These are phyloP conservation scores for Tinea trinotella DNA, from an alignment of 2,888 invertebrate species.

Conservation along the genomic window DNA sequence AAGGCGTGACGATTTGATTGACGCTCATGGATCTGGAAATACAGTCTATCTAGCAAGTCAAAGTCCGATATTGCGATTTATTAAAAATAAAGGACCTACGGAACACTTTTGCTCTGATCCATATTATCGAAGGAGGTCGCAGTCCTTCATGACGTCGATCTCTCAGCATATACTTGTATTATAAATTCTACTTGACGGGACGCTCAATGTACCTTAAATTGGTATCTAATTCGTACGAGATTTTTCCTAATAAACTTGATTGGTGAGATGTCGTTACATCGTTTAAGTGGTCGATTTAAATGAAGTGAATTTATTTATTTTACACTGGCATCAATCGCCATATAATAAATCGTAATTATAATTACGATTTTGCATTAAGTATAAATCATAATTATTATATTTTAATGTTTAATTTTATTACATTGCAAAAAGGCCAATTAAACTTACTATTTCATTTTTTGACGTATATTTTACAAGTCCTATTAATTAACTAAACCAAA, in stretches of 20 bases:
- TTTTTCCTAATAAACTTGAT: constrained; percentile 35
- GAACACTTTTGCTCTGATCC: constrained; percentile 34
- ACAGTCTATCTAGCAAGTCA: too few relatives aligned
- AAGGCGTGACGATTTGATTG: too few relatives aligned
- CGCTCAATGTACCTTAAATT: constrained; percentile 27
- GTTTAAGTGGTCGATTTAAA: constrained; percentile 16
- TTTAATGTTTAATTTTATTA: too few relatives aligned
- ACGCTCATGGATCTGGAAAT: too few relatives aligned
- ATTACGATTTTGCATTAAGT: too few relatives aligned
- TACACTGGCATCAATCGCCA: background rate
- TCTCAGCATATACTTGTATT: constrained; percentile 37
- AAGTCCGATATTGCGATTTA: too few relatives aligned
- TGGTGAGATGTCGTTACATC: constrained; percentile 5
- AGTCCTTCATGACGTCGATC: constrained; percentile 8
- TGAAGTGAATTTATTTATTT: background rate
- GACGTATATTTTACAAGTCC: too few relatives aligned
- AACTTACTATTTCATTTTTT: too few relatives aligned
- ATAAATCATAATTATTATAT: too few relatives aligned
- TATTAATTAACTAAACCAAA: too few relatives aligned
- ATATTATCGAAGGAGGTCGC: constrained; percentile 26
- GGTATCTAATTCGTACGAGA: constrained; percentile 31
- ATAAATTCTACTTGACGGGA: constrained; percentile 35
- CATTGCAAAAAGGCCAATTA: too few relatives aligned
- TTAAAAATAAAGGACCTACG: constrained; percentile 21
- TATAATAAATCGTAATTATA: background rate